phyloP scores from a whole-genome alignment of 2,888 invertebrate species.

The Masnerella sp. region DNA sequence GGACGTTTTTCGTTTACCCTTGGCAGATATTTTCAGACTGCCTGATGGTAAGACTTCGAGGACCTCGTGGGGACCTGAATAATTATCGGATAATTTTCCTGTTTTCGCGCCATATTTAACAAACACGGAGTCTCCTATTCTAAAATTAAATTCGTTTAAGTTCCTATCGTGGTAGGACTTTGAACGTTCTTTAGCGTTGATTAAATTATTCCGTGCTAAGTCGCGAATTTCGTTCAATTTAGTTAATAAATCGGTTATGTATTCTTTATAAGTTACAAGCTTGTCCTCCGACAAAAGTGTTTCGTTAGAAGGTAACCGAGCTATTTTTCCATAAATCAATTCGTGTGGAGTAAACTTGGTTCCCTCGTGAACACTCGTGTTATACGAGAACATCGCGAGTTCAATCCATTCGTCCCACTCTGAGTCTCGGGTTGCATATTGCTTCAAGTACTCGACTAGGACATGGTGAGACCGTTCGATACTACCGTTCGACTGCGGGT shows the following conservation, averaged over 20 bases:
- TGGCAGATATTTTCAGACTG: not conserved
- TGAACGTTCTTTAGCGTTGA: constrained; percentile 4
- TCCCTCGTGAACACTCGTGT: not conserved
- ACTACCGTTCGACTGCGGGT: not conserved
- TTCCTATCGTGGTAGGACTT: constrained; percentile 42
- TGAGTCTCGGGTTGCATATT: not conserved
- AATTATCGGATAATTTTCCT: not conserved
- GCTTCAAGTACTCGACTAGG: not conserved
- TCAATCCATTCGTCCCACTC: not conserved
- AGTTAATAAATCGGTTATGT: not conserved
- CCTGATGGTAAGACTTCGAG: not conserved
- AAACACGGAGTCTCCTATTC: not conserved
- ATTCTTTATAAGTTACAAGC: not conserved
- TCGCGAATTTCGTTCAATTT: constrained; percentile 2
- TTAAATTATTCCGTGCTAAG: constrained; percentile 28
- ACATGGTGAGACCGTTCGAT: constrained; percentile 1
- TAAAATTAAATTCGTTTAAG: constrained; percentile 22
- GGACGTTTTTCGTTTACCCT: not conserved
- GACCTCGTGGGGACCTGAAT: not conserved
- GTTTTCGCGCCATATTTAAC: not conserved
- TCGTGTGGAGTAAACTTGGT: not conserved
- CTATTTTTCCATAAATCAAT: not conserved
- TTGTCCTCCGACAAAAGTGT: not conserved
- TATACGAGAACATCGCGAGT: not conserved
- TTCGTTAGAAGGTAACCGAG: not conserved